Evolutionary conservation across 2,797 vertebrate genomes (phyloP).

Genomic region (Gallinago nigripennis): DNA sequence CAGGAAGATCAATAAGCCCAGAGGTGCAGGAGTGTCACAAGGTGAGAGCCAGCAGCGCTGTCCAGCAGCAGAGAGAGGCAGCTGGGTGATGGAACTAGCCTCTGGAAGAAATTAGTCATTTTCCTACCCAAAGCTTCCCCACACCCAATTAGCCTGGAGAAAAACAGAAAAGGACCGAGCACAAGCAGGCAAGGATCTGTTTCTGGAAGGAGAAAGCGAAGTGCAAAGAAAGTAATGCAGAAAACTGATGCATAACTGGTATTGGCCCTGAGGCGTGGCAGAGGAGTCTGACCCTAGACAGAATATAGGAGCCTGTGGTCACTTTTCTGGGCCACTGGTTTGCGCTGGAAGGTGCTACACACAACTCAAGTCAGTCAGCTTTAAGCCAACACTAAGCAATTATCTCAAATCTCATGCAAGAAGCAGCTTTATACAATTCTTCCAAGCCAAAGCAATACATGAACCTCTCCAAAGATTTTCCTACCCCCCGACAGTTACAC

Average conservation of each 20-base stretch:
- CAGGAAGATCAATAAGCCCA: not conserved
- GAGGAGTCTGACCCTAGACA: not conserved
- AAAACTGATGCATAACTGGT: rapidly evolving
- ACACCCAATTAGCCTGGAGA: not conserved
- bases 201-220: not conserved
- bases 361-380: not conserved
- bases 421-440: not conserved
- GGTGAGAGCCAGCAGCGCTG: not conserved
- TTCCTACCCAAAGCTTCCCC: not conserved
- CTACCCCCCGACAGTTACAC: not conserved
- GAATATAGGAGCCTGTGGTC: not conserved
- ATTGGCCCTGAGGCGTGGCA: not conserved
- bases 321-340: not conserved
- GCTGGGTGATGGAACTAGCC: rapidly evolving
- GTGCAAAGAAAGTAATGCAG: not conserved
- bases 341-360: not conserved
- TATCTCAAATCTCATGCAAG: not conserved
- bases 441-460: not conserved
- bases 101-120: not conserved
- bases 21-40: not conserved
- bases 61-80: rapidly evolving
- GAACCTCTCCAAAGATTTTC: not conserved
- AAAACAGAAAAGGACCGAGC: not conserved
- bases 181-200: not conserved
- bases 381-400: not conserved